A percentile compares a stretch with the other conserved stretches of the same genome.
phyloP scores from a whole-genome alignment of 2,888 invertebrate genomes.

The Pyrrhia umbra region DNA sequence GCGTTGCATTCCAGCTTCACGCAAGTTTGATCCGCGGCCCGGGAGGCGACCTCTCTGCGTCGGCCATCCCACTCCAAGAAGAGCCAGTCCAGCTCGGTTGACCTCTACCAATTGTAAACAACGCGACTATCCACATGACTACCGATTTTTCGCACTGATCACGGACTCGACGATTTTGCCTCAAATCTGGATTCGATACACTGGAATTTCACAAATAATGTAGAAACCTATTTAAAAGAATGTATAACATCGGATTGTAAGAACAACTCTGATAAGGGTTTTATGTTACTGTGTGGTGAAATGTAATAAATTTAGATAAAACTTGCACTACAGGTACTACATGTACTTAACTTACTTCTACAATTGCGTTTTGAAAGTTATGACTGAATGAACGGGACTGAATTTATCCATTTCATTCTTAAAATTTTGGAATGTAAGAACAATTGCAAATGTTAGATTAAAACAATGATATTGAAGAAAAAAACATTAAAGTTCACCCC shows the following conservation, averaged over 20 bases:
- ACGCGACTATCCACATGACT: conserved; percentile 17
- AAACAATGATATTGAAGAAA: no score
- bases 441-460: conserved; percentile 7
- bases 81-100: conserved; percentile 71
- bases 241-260: conserved; percentile 1
- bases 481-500: no score
- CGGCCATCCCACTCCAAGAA: conserved; percentile 79
- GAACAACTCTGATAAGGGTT: conserved; percentile 20
- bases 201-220: background rate
- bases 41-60: conserved; percentile 78
- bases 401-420: conserved; percentile 26
- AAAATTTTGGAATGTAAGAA: background rate
- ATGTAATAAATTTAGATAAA: conserved; percentile 36
- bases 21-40: conserved; percentile 93
- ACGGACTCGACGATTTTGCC: conserved; percentile 22
- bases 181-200: conserved; percentile 5
- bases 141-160: conserved; percentile 10
- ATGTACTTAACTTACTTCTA: conserved; percentile 1
- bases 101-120: conserved; percentile 81
- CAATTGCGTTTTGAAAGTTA: conserved; percentile 23
- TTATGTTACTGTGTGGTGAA: conserved; percentile 3
- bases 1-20: conserved; percentile 95
- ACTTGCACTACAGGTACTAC: conserved; percentile 22
- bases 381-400: conserved; percentile 8
- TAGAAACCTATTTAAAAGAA: background rate